These are phyloP conservation scores for Pocota personata DNA, from an alignment of 2,888 invertebrate species.

Conservation along the genomic window DNA sequence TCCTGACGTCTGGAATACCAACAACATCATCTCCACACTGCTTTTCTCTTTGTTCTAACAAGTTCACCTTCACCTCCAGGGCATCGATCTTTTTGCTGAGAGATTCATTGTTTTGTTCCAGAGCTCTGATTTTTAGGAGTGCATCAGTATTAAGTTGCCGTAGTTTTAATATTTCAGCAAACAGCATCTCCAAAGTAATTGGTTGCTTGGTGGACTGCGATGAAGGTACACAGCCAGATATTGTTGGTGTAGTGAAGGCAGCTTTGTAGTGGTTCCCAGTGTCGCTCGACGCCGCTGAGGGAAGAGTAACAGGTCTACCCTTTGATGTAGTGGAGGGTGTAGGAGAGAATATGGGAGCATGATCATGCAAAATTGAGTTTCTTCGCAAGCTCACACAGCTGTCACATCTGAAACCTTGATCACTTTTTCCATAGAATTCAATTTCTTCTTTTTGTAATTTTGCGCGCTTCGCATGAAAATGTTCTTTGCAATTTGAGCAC, in stretches of 20 bases:
- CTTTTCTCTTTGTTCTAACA: slow-evolving; percentile 16
- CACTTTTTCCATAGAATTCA: slow-evolving; percentile 21
- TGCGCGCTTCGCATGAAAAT: slow-evolving; percentile 19
- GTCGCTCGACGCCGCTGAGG: background rate
- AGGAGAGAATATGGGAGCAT: background rate
- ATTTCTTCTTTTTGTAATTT: slow-evolving; percentile 3
- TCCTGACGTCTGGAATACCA: background rate
- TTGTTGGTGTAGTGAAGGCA: background rate
- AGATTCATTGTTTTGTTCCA: background rate
- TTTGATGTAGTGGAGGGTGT: background rate
- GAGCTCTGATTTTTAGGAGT: slow-evolving; percentile 16
- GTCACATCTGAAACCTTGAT: slow-evolving; percentile 6
- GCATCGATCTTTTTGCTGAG: background rate
- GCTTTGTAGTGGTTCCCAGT: background rate
- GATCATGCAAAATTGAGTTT: background rate
- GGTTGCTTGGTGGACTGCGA: background rate
- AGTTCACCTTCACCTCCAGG: too few species aligned
- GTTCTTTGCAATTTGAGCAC: background rate
- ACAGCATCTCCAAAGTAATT: slow-evolving; percentile 23
- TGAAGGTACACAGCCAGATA: background rate
- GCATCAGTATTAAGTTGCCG: slow-evolving; percentile 14
- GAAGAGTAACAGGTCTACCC: background rate
- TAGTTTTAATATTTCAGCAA: slow-evolving; percentile 3
- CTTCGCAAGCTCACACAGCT: background rate
- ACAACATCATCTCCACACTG: slow-evolving; percentile 18